Base-by-base conservation (phyloP, 2,113 vertebrate genomes). In the Leiothrix lutea region DNA sequence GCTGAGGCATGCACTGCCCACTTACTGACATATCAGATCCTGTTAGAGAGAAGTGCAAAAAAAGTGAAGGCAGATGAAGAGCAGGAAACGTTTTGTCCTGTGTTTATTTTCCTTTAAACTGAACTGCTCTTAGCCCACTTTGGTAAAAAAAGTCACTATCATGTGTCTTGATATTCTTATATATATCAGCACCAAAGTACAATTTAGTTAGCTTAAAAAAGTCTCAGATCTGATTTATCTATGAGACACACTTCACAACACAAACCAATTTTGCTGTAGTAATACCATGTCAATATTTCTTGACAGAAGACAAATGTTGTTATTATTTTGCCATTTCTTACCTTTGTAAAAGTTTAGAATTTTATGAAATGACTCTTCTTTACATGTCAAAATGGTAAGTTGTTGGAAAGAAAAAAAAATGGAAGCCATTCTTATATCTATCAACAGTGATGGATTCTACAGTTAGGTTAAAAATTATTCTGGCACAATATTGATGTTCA, bases 261-360 rank as follows among this genome's bases (percentile, higher is more conserved):
- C 98, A 99, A 99, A 98, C 98, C 99, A 99, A 99, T 99, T 99
- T 99, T 98, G 96, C 96, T 98, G 95, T 98, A 98, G 98, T 98
- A 99, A 99, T 98, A 97, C 98, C 98, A 95, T 98, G 98, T 99
- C 99, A 99, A 99, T 99, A 99, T 98, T 96, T 96, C 96, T 90
- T 97, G 98, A 98, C 98, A 99, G 98, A 99, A 99, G 99, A 99
- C 98, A 98, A 99, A 99, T 99, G 99, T 98, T 98, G 98, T 99
- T 99, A 99, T 99, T 99, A 99, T 98, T 99, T 98, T 98, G 98
- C 98, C 98, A 98, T 98, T 99, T 98, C 98, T 98, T 98, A 98
- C 97, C 97, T 98, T 99, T 97, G 97, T 98, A 88, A 97, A 97
- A 98, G 97, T 98, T 98, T 97, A 98, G 96, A 98, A 97, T 98